Conservation (phyloP, 1,140 invertebrate genomes). For the Drosophila subobscura region DNA sequence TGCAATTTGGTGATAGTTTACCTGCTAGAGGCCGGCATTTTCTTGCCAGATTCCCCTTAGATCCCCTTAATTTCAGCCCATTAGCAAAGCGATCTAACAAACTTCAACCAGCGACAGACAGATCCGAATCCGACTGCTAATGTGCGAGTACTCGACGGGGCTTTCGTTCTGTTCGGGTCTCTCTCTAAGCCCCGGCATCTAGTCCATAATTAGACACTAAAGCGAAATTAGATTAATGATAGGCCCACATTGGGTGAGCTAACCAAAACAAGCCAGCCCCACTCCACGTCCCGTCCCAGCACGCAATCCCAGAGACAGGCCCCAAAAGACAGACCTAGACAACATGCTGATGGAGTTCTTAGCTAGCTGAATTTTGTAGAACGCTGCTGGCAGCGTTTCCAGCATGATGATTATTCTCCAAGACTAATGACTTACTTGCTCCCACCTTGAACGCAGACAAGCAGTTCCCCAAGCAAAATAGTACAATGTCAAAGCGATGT, state of each 20-base stretch:
- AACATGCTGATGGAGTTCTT: conserved; percentile 55
- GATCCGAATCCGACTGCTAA: conserved; percentile 51
- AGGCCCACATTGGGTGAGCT: conserved; percentile 58
- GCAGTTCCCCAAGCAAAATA: conserved; percentile 33
- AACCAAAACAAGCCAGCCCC: conserved; percentile 27
- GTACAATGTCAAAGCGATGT: conserved; percentile 46
- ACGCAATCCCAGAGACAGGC: conserved; percentile 49
- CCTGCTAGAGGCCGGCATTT: conserved; percentile 13
- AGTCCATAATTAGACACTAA: conserved; percentile 61
- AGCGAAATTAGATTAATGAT: conserved; percentile 81
- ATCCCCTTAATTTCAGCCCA: conserved; percentile 52
- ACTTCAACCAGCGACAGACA: conserved; percentile 20
- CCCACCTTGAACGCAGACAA: conserved; percentile 35
- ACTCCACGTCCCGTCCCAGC: conserved; percentile 22
- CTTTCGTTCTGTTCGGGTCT: conserved; percentile 18
- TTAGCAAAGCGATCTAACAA: conserved; percentile 52
- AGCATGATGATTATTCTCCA: conserved; percentile 66
- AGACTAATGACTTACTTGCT: conserved; percentile 67
- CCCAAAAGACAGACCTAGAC: conserved; percentile 25
- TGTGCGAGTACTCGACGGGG: conserved; percentile 47
- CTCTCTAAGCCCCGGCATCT: conserved; percentile 12
- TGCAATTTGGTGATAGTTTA: conserved; percentile 48
- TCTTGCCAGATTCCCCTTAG: conserved; percentile 26
- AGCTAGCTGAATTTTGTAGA: conserved; percentile 57
- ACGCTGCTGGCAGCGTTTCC: conserved; percentile 28